Base-by-base conservation (phyloP, 2,797 vertebrate species). In the Cossypha dichroa region DNA sequence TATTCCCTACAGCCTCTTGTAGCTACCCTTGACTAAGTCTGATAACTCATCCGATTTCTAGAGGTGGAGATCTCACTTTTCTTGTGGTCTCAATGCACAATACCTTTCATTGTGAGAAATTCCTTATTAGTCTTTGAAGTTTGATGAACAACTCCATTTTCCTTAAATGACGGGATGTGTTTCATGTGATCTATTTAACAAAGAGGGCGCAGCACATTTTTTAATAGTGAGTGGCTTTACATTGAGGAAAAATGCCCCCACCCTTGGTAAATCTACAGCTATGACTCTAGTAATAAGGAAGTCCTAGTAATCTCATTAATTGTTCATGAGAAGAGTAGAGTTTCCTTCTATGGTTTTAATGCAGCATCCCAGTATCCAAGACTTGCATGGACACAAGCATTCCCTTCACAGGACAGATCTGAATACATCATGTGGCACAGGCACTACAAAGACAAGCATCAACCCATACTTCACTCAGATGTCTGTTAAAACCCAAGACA, bases 161-260 rank as follows among this genome's bases (percentile, higher is more conserved):
- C 64, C 84, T 90, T 59, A 85, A 89, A 85, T 70, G 76, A 86
- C 80, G 79, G 21, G 11, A 82, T 85, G 36, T 69, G 20, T 78
- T 96, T 89, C 54, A 77, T 55, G 29, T 23, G 17, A 51, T 77
- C 33, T 92, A 54, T 96, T 93, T 93, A 91, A 85, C 25, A 80
- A 78, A 92, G n/a, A 95, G 75, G 92, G 75, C 5, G 91, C 43
- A 94, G 93, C 68, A 76, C 81, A 85, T 94, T 95, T 95, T 93
- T 85, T 54, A 74, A 51, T 59, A 77, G 46, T 72, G 89, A 92
- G 75, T 90, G 58, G 49, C 58, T 83, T 91, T 78, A 40, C 67
- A 59, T 45, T 70, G 48, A 85, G 45, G 64, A 85, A 79, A 88
- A 93, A 89, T 48, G 54, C 31, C 62, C 21, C 67, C 72, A 91